Percentiles rank a stretch among this genome's conserved stretches.
Conservation (phyloP, 2,113 vertebrate species). For the Kobus ellipsiprymnus region DNA sequence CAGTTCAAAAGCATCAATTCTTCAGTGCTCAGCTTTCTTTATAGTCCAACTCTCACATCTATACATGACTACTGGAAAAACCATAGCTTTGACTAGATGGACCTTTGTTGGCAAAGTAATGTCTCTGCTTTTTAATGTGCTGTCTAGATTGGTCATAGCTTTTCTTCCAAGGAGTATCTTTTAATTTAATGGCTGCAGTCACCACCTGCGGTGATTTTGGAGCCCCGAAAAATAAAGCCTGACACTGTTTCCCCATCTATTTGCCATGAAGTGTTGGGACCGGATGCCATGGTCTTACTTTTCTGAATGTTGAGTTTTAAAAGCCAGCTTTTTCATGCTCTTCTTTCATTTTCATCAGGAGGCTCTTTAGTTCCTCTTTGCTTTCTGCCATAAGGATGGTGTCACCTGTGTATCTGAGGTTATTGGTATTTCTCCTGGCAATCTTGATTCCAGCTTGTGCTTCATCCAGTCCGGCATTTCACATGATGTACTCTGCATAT, state of each 20-base stretch:
- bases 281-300: not conserved
- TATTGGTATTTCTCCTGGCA: not conserved
- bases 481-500: not conserved
- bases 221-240: fast-evolving
- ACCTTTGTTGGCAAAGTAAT: not conserved
- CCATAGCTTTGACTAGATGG: not conserved
- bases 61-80: not conserved
- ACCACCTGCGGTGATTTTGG: not conserved
- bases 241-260: not conserved
- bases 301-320: not conserved
- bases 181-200: not conserved
- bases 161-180: not conserved
- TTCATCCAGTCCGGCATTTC: not conserved
- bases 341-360: not conserved
- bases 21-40: not conserved
- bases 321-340: not conserved
- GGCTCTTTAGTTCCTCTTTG: not conserved
- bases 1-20: not conserved
- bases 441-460: not conserved
- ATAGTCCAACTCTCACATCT: not conserved
- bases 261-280: not conserved
- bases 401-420: not conserved
- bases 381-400: not conserved
- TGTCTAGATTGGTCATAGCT: not conserved
- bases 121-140: not conserved